Evolutionary conservation across 1,140 invertebrate species (phyloP).

Genomic region (Nebria ingens): DNA sequence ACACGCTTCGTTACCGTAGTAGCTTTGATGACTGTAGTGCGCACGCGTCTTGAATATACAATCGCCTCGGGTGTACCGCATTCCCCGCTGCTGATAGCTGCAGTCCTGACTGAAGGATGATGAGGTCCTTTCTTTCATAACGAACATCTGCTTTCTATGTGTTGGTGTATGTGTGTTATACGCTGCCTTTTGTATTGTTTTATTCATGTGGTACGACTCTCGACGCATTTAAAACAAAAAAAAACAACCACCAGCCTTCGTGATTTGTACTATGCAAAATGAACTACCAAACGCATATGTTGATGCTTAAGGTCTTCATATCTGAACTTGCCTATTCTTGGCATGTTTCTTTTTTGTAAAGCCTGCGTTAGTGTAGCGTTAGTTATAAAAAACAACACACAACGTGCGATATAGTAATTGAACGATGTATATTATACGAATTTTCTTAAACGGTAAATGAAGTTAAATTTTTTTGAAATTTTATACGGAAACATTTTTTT

Average conservation of each 20-base stretch:
- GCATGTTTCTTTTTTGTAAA: too few species aligned
- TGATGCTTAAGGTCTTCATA: not conserved
- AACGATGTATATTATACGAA: too few species aligned
- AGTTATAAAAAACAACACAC: too few species aligned
- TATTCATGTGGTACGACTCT: conserved; percentile 6
- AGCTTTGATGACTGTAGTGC: conserved; percentile 18
- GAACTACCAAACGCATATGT: not conserved
- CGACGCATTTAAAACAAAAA: conserved; percentile 8
- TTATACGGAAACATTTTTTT: too few species aligned
- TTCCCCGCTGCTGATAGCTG: too few species aligned
- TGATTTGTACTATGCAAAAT: not conserved
- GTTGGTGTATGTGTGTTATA: too few species aligned
- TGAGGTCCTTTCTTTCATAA: not conserved
- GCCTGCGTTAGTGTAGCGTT: too few species aligned
- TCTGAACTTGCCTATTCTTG: too few species aligned
- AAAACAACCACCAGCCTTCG: not conserved
- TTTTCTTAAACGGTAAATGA: too few species aligned
- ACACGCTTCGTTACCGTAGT: conserved; percentile 21
- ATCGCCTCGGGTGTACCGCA: conserved; percentile 11
- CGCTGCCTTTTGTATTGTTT: not conserved
- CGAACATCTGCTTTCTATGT: conserved; percentile 1
- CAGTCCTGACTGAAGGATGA: too few species aligned
- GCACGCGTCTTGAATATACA: conserved; percentile 19
- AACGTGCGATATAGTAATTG: too few species aligned
- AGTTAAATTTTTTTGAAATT: too few species aligned